Conservation (phyloP, 2,797 vertebrate genomes). For the Coilia nasus region DNA sequence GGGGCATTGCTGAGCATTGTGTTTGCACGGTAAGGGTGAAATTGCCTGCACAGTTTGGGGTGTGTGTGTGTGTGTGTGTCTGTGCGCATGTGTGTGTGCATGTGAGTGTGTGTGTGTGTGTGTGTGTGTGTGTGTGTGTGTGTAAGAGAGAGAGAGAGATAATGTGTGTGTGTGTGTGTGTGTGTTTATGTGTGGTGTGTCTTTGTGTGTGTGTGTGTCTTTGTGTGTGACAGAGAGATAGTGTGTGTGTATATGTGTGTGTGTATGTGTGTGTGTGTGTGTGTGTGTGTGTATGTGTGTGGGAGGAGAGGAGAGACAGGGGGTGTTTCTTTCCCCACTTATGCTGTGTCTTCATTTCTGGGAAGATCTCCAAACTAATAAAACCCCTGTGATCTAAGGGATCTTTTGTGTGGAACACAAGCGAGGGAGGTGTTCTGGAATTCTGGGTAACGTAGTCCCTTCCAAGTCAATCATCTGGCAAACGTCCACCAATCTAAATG, state of each 20-base stretch:
- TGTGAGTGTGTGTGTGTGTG: too few species aligned
- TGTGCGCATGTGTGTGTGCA: too few species aligned
- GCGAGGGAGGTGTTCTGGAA: not conserved
- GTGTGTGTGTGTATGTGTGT: not conserved
- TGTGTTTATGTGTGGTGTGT: not conserved
- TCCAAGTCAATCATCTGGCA: not conserved
- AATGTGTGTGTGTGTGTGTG: not conserved
- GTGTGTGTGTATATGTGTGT: not conserved
- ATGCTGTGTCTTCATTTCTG: conserved; percentile 20
- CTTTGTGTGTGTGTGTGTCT: not conserved
- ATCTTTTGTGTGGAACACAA: not conserved
- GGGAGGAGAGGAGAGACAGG: not conserved
- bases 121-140: too few species aligned
- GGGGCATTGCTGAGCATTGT: conserved; percentile 10
- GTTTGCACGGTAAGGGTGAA: conserved; percentile 12
- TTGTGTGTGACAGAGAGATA: too few species aligned
- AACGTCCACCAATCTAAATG: not conserved
- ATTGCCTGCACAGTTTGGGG: not conserved
- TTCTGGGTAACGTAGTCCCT: not conserved
- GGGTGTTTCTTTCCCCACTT: not conserved
- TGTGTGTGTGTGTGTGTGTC: too few species aligned
- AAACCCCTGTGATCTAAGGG: conserved; percentile 14
- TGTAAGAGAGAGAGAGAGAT: too few species aligned
- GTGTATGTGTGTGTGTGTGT: not conserved
- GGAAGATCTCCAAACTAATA: conserved; percentile 21